Percentiles rank a stretch among this genome's conserved stretches.
Conservation (phyloP, 2,113 vertebrate species). For the Fulmarus glacialis region DNA sequence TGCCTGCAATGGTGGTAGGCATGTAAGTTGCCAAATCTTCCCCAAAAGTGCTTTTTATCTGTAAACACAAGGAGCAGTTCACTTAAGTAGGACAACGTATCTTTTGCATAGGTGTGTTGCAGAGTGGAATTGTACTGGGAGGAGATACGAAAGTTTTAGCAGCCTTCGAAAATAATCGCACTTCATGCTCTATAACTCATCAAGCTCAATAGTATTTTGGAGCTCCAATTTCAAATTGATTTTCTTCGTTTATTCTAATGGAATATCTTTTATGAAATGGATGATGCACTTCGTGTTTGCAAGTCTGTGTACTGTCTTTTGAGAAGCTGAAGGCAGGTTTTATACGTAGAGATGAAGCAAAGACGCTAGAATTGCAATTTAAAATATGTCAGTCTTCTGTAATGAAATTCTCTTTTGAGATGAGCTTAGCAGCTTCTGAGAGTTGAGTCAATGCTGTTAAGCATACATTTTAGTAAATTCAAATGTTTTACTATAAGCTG, state of each 20-base stretch:
- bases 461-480: background rate
- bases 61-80: background rate
- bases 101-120: background rate
- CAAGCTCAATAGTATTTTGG: background rate
- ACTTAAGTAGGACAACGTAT: accelerated
- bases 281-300: background rate
- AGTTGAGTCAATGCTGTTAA: background rate
- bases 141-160: background rate
- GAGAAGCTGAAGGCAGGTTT: background rate
- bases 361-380: background rate
- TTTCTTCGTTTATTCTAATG: background rate
- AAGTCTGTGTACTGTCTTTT: accelerated
- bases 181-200: accelerated
- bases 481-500: background rate
- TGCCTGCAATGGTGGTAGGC: background rate
- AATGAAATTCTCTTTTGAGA: background rate
- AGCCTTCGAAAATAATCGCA: background rate
- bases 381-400: background rate
- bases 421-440: background rate
- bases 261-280: background rate
- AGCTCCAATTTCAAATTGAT: background rate
- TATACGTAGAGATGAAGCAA: background rate
- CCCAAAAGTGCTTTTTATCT: background rate
- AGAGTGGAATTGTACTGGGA: background rate
- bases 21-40: background rate